Evolutionary conservation across 2,888 invertebrate genomes (phyloP).

Genomic region (Pachycephus smyrnensis): DNA sequence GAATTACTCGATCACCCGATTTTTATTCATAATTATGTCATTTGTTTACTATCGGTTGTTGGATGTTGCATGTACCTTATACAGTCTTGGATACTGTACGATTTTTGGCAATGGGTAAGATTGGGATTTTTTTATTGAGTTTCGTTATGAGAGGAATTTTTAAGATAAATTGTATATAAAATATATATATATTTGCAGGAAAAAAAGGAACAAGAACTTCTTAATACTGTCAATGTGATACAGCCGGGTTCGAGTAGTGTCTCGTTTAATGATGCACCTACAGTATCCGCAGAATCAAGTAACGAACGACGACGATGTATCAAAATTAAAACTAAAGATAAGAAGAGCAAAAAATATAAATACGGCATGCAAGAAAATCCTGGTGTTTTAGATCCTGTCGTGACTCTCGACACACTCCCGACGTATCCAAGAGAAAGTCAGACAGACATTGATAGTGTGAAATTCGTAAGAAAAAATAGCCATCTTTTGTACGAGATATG

Average conservation of each 20-base stretch:
- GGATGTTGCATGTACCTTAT: conserved; percentile 53
- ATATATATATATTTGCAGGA: conserved; percentile 23
- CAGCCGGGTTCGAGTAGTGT: neutral
- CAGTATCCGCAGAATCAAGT: neutral
- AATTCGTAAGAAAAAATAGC: conserved; percentile 12
- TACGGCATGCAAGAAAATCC: conserved; percentile 14
- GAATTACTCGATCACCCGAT: conserved; percentile 55
- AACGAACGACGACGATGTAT: neutral
- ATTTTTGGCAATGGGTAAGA: conserved; percentile 49
- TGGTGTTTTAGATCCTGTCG: conserved; percentile 31
- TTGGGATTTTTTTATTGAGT: neutral
- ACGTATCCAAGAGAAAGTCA: neutral
- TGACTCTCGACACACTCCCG: conserved; percentile 27
- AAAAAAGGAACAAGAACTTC: conserved; percentile 1
- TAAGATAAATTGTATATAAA: neutral
- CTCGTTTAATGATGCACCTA: neutral
- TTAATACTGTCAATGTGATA: neutral
- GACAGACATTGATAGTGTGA: conserved; percentile 17
- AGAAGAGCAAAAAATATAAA: neutral
- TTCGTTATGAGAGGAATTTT: neutral
- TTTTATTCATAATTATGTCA: conserved; percentile 56
- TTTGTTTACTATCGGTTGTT: conserved; percentile 57
- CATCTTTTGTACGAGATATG: neutral
- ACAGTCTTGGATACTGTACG: conserved; percentile 54
- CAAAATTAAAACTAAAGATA: neutral